Percentiles rank a stretch among this genome's conserved stretches.
phyloP scores from a whole-genome alignment of 2,797 vertebrate genomes.

The Zalophus californianus region DNA sequence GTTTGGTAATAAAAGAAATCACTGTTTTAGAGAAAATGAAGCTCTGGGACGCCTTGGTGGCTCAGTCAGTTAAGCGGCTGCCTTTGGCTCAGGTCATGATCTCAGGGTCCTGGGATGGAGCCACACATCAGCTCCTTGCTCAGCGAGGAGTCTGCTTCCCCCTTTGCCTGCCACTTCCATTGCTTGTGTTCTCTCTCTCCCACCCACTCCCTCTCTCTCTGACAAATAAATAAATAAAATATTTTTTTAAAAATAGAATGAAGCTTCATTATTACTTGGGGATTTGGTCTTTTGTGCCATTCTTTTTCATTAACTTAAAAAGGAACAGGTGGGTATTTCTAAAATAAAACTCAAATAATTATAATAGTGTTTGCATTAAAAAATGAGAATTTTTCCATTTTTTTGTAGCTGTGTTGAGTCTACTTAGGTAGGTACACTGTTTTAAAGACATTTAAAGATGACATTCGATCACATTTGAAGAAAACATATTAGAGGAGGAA shows the following conservation, averaged over 20 bases:
- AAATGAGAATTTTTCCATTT: neutral
- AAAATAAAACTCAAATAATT: conserved; percentile 9
- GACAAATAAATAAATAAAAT: neutral
- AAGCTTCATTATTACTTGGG: neutral
- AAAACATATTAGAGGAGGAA: neutral
- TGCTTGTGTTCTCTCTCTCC: neutral
- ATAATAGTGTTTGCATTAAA: neutral
- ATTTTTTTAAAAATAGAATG: neutral
- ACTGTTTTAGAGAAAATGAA: neutral
- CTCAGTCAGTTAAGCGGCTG: neutral
- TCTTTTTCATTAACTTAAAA: conserved; percentile 32
- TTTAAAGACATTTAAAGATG: neutral
- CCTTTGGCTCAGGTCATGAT: neutral
- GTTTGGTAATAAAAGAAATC: neutral
- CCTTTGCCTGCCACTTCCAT: neutral
- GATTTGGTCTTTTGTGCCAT: neutral
- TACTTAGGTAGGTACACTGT: neutral
- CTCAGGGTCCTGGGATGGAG: neutral
- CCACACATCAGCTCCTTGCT: neutral
- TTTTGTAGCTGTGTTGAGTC: neutral
- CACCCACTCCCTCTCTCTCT: neutral
- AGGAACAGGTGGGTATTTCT: neutral
- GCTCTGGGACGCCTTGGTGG: neutral
- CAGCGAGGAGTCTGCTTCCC: neutral
- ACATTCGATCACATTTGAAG: neutral